A percentile compares a stretch with the other conserved stretches of the same genome.
phyloP scores from a whole-genome alignment of 2,113 vertebrate genomes.

The Alethe diademata region DNA sequence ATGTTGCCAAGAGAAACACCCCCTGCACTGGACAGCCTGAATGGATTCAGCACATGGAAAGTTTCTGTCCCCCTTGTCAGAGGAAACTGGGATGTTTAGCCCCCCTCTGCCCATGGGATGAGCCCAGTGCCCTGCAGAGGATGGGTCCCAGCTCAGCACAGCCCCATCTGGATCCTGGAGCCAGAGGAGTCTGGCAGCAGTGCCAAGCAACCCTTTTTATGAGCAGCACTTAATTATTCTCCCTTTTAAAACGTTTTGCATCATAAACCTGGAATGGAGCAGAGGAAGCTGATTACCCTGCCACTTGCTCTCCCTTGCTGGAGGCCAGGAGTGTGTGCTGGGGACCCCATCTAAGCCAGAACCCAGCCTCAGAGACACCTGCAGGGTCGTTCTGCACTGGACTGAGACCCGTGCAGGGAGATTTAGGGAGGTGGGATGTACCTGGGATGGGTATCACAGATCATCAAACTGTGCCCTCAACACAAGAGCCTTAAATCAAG shows the following conservation, averaged over 20 bases:
- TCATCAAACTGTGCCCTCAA: not conserved
- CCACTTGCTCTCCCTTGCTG: not conserved
- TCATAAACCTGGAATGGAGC: constrained; percentile 11
- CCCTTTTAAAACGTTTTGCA: constrained; percentile 43
- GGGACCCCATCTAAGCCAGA: not conserved
- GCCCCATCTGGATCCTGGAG: not conserved
- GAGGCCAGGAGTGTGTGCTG: not conserved
- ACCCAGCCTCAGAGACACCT: not conserved
- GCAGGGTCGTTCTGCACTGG: not conserved
- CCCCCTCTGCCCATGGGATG: accelerated
- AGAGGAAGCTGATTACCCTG: not conserved
- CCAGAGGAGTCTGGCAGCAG: not conserved
- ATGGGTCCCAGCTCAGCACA: not conserved
- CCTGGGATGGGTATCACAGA: not conserved
- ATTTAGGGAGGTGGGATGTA: not conserved
- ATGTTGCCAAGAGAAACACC: constrained; percentile 19
- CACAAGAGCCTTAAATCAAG: not conserved
- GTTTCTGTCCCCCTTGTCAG: not conserved
- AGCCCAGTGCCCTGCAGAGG: accelerated
- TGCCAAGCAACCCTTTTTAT: not conserved
- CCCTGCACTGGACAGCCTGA: not conserved
- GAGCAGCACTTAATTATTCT: constrained; percentile 27
- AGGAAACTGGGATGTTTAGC: not conserved
- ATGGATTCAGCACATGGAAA: not conserved
- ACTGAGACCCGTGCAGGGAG: accelerated